Evolutionary conservation across 2,888 invertebrate genomes (phyloP), one percentile per base, ranked within the genome.

Genomic region (Diploptera punctata): DNA sequence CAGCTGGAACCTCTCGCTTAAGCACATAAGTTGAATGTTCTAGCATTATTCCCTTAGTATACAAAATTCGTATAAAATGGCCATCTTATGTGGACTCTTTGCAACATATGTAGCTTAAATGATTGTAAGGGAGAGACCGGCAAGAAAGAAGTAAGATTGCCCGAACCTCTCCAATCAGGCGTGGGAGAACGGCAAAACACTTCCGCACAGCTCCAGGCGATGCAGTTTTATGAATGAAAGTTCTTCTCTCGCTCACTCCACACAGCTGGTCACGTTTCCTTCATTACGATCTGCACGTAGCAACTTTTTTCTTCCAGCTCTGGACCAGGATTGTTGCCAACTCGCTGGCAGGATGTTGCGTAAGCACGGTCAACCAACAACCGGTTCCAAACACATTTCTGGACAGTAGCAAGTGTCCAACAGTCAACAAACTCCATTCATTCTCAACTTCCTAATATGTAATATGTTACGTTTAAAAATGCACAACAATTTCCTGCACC

Each of bases 211-310:
- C 44, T 44, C 62, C 9, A 7, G 44, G 47, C 26, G n/a, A 65
- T 26, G 65, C 44, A 65, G 47, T 44, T 65, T 65, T 65, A 65
- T 65, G 65, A 65, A 65, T 65, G 65, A 47, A 65, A 65, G 44
- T 65, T 54, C 16, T 24, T 43, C 47, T 62, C 38, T 31, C 60
- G 3, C 5, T 21, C n/a, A 9, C 19, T 21, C 16, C 7, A 18
- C 52, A 2, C 47, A 47, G 47, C 47, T 18, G 52, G 52, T 52
- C 52, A 52, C 62, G 62, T 21, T 62, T 43, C 62, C 62, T 43
- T 5, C 24, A 24, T 52, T 52, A 52, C 52, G 24, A 52, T 24
- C 24, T 52, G 19, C 49, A 49, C 49, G 49, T 49, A 18, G 21
- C 49, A 19, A 49, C 49, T 47, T 47, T 47, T 47, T 7, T 47